Conservation (phyloP, 2,888 invertebrate genomes). For the Lissocephala sabroskyi region DNA sequence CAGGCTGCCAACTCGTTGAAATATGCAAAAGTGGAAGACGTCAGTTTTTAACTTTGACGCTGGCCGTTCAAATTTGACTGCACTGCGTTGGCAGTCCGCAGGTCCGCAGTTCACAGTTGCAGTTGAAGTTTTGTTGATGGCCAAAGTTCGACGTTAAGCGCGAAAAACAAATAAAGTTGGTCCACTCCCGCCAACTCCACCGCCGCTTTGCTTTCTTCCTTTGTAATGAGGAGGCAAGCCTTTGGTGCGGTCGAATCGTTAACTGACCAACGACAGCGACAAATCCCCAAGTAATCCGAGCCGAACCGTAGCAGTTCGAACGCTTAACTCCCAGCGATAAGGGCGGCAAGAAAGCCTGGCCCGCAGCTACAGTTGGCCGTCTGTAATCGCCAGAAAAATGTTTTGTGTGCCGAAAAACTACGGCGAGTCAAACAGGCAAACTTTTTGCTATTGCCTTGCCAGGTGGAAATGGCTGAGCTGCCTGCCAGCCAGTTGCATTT, state of each 20-base stretch:
- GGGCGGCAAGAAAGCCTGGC: conserved; percentile 20
- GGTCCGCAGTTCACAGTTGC: conserved; percentile 7
- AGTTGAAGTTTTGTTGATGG: conserved; percentile 60
- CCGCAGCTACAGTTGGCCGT: conserved; percentile 18
- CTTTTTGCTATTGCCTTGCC: conserved; percentile 59
- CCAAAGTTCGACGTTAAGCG: conserved; percentile 49
- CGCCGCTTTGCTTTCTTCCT: conserved; percentile 4
- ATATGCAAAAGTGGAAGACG: conserved; percentile 60
- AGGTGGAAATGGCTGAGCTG: conserved; percentile 55
- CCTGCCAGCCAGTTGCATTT: conserved; percentile 46
- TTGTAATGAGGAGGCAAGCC: conserved; percentile 26
- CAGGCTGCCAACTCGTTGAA: conserved; percentile 29
- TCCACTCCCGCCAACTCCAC: no score
- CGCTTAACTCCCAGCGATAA: conserved; percentile 40
- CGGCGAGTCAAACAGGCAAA: conserved; percentile 39
- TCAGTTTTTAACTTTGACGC: conserved; percentile 51
- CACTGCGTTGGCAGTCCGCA: conserved; percentile 21
- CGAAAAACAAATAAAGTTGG: conserved; percentile 58
- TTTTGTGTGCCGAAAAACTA: conserved; percentile 26
- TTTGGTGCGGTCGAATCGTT: conserved; percentile 13
- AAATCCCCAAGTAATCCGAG: conserved; percentile 55
- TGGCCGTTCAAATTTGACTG: conserved; percentile 58
- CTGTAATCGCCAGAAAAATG: conserved; percentile 50
- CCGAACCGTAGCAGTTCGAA: conserved; percentile 52
- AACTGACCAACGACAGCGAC: conserved; percentile 45